Base-by-base conservation (phyloP, 1,140 invertebrate species). In the Brachionus koreanus region DNA sequence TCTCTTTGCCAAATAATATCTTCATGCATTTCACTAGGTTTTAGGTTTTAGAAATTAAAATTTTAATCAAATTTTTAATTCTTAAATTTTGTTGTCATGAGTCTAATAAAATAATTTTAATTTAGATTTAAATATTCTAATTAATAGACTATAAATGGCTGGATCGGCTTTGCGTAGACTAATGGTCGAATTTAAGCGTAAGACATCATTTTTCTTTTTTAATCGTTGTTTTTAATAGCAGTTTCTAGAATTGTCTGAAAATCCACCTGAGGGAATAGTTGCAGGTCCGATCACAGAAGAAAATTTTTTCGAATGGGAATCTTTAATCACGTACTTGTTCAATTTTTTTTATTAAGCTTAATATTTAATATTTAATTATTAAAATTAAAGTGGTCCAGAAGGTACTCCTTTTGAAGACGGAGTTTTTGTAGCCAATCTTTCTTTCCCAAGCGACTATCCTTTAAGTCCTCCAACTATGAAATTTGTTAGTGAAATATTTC, bases 261-360 rank as follows among this genome's bases (percentile, higher is more conserved):
- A 99, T 91, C 96, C 97, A 82, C 97, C 98, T 42, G 97, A 99
- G 91, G 98, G 97, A 49, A 89, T 89, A 65, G 86, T 88, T 83
- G 88, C 95, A 84, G 97, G 97, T 0, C 98, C 98, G 76, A 92
- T 97, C 65, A 95, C 95, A 87, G 97, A 99, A 90, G 96, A 99
- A 86, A 99, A 99, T 87, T 99, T 99, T 87, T 99, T 99, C 89
- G 97, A 99, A 92, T 99, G 98, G 98, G 97, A 99, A 90, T 97
- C 97, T 42, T 88, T 98, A 13, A 99, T 99, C 84, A 95, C 94
- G 94, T 95, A 91, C 90, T 90, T 90, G 25, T 37, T 42, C 5
- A 25, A n/a, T 72, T 16, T 72, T 29, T 35, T 19, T 16, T 46
- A 82, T 23, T 65, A 25, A 4, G 33, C 6, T 57, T 6, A 12